These are phyloP conservation scores for Cydia amplana DNA, from an alignment of 1,140 invertebrate genomes.

Conservation along the genomic window DNA sequence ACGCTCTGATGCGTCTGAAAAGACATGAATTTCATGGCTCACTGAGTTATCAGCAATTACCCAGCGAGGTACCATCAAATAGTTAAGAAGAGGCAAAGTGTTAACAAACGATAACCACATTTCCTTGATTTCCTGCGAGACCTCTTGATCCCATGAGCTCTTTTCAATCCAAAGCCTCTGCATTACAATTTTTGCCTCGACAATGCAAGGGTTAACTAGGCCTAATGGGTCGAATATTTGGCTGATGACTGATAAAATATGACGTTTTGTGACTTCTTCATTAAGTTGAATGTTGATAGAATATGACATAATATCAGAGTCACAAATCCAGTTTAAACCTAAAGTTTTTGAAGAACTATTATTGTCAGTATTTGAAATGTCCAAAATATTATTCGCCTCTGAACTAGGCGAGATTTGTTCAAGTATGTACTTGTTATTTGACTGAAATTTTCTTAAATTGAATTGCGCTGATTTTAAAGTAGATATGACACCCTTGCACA, in stretches of 20 bases:
- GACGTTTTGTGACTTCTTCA: slow-evolving; percentile 35
- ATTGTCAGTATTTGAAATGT: slow-evolving; percentile 1
- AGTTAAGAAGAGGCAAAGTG: slow-evolving; percentile 35
- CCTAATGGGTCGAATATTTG: slow-evolving; percentile 44
- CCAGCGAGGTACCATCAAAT: slow-evolving; percentile 40
- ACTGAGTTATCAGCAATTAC: slow-evolving; percentile 19
- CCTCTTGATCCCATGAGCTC: slow-evolving; percentile 36
- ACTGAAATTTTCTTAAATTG: slow-evolving; percentile 34
- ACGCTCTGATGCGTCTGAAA: slow-evolving; percentile 23
- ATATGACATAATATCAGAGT: slow-evolving; percentile 36
- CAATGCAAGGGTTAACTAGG: slow-evolving; percentile 37
- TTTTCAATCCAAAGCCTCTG: slow-evolving; percentile 36
- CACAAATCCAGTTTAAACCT: slow-evolving; percentile 38
- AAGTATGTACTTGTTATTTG: slow-evolving; percentile 24
- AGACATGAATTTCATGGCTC: slow-evolving; percentile 39
- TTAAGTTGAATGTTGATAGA: slow-evolving; percentile 24
- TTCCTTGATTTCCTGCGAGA: slow-evolving; percentile 26
- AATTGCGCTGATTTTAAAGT: slow-evolving; percentile 30
- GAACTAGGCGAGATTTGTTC: neutral
- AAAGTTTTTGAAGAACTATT: slow-evolving; percentile 35
- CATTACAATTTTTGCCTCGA: slow-evolving; percentile 39
- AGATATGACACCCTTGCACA: slow-evolving; percentile 19
- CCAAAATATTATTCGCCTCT: neutral
- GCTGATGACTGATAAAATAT: slow-evolving; percentile 36
- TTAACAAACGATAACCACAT: slow-evolving; percentile 35